Percentiles rank a stretch among this genome's conserved stretches.
phyloP scores from a whole-genome alignment of 2,888 invertebrate genomes.

The Notodonta ziczac region DNA sequence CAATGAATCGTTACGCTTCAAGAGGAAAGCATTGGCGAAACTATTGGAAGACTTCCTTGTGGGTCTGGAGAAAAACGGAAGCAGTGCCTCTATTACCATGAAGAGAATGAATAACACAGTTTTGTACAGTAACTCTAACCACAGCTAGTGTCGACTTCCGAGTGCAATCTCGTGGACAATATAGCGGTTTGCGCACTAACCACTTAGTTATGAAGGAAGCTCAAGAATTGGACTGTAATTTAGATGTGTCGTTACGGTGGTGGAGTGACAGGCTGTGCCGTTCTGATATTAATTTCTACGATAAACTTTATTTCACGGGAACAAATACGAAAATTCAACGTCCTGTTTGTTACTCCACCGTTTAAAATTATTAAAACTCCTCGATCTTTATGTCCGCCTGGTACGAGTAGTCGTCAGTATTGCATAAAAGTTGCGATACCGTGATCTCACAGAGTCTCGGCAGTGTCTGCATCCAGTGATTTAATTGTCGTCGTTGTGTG shows the following conservation, averaged over 20 bases:
- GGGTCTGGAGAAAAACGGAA: conserved; percentile 79
- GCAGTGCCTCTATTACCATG: conserved; percentile 71
- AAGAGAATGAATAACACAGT: conserved; percentile 63
- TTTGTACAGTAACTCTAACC: conserved; percentile 64
- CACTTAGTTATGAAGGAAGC: conserved; percentile 27
- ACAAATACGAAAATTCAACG: neutral
- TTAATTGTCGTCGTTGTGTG: conserved; percentile 30
- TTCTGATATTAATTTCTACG: conserved; percentile 40
- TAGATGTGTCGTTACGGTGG: conserved; percentile 3
- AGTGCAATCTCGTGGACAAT: conserved; percentile 44
- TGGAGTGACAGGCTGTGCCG: conserved; percentile 19
- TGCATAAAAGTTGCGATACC: conserved; percentile 35
- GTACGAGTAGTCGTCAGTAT: conserved; percentile 39
- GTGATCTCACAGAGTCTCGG: conserved; percentile 38
- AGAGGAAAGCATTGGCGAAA: conserved; percentile 88
- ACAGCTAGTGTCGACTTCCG: conserved; percentile 65
- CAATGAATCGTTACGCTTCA: conserved; percentile 91
- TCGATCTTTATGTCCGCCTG: conserved; percentile 44
- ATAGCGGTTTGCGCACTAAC: conserved; percentile 30
- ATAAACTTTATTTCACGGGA: conserved; percentile 24
- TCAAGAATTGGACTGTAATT: conserved; percentile 12
- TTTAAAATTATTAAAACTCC: conserved; percentile 17
- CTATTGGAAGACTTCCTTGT: conserved; percentile 87
- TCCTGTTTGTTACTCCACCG: conserved; percentile 29
- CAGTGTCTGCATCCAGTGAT: conserved; percentile 27